These are phyloP conservation scores for Amphipoea lucens DNA, from an alignment of 2,888 invertebrate genomes.

Conservation along the genomic window DNA sequence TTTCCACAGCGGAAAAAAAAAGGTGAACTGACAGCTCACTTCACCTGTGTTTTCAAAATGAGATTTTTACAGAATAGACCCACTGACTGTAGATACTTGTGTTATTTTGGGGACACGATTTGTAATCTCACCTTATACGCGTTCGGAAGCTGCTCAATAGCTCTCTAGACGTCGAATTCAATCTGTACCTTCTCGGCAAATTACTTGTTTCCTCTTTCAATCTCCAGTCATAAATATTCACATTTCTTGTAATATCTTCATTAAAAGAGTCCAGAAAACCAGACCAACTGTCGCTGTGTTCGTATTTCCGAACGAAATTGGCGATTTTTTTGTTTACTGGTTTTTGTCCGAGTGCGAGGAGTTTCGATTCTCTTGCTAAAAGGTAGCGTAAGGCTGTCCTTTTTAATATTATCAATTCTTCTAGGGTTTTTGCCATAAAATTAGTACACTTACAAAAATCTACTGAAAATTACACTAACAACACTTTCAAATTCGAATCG, in stretches of 20 bases:
- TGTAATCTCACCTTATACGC: constrained; percentile 65
- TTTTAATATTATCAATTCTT: constrained; percentile 82
- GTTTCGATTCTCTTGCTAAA: constrained; percentile 79
- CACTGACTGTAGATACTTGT: no score
- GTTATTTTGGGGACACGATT: no score
- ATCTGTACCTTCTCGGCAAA: constrained; percentile 65
- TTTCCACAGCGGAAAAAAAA: no score
- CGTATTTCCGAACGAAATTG: constrained; percentile 77
- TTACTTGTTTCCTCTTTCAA: constrained; percentile 60
- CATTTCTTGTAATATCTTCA: constrained; percentile 83
- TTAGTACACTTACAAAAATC: neutral
- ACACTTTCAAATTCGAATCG: neutral
- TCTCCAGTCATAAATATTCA: constrained; percentile 79
- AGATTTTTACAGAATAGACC: no score
- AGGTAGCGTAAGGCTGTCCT: constrained; percentile 79
- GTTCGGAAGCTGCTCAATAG: constrained; percentile 68
- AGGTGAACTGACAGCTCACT: no score
- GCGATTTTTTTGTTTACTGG: constrained; percentile 84
- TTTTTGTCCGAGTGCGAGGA: constrained; percentile 79
- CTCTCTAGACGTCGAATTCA: constrained; percentile 71
- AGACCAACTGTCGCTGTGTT: constrained; percentile 77
- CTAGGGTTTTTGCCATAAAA: constrained; percentile 83
- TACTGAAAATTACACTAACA: neutral
- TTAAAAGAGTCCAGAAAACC: constrained; percentile 80
- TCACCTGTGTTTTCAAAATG: no score